Percentiles rank a stretch among this genome's conserved stretches.
These are phyloP conservation scores for Siniperca undulata DNA, from an alignment of 2,797 vertebrate genomes.

Conservation along the genomic window DNA sequence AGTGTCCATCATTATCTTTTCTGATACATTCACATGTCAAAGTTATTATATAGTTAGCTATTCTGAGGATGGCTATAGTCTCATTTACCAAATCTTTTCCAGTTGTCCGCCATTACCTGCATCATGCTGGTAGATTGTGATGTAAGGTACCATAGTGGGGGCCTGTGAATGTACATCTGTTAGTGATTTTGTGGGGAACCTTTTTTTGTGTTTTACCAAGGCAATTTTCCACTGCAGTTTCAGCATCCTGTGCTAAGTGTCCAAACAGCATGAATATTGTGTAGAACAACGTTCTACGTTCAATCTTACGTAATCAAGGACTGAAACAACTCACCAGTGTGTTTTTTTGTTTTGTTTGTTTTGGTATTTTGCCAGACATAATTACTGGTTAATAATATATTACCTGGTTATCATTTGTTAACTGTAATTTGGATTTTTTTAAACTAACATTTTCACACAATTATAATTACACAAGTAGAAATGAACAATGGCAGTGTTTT, in stretches of 20 bases:
- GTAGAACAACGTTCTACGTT: conserved; percentile 8
- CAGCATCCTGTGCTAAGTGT: conserved; percentile 42
- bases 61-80: conserved; percentile 4
- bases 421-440: background rate
- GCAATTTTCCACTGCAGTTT: conserved; percentile 70
- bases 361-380: background rate
- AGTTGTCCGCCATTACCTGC: conserved; percentile 51
- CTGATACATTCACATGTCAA: background rate
- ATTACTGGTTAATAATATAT: background rate
- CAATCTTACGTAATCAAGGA: conserved; percentile 7
- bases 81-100: conserved; percentile 42
- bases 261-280: conserved; percentile 37
- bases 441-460: background rate
- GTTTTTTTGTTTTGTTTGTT: background rate
- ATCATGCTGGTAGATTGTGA: conserved; percentile 32
- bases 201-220: conserved; percentile 57
- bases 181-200: conserved; percentile 70
- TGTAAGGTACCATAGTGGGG: conserved; percentile 53
- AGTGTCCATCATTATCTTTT: background rate
- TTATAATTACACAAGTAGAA: background rate
- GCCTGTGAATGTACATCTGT: conserved; percentile 74
- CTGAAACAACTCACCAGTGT: background rate
- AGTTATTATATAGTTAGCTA: background rate
- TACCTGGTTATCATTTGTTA: background rate
- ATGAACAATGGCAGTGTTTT: background rate